Conservation (phyloP, 2,797 vertebrate genomes). For the Anableps anableps region DNA sequence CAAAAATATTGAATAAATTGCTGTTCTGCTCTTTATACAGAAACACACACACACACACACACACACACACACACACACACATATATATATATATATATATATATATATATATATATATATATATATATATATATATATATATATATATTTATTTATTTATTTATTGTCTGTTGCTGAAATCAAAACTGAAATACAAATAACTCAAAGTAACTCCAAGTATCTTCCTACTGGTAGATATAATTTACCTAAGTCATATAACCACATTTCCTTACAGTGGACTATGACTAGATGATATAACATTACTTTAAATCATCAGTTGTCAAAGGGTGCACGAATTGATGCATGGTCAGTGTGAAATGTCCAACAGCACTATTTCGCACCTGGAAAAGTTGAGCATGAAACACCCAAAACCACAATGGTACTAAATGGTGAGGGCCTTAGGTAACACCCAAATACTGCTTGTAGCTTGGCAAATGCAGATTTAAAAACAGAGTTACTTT, state of each 20-base stretch:
- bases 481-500: not conserved
- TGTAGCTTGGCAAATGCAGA: not conserved
- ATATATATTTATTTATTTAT: no score
- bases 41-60: no score
- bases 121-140: no score
- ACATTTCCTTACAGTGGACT: not conserved
- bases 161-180: not conserved
- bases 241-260: not conserved
- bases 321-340: not conserved
- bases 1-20: no score
- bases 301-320: not conserved
- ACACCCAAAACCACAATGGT: not conserved
- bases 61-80: no score
- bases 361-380: not conserved
- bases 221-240: not conserved
- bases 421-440: not conserved
- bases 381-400: not conserved
- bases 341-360: not conserved
- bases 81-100: no score
- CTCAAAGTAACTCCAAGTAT: not conserved
- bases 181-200: not conserved
- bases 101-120: no score
- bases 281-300: not conserved
- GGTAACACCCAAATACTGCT: not conserved
- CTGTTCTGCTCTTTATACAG: no score